Evolutionary conservation across 2,888 invertebrate species (phyloP), one percentile per base, ranked within the genome.

Genomic region (Sphaeridia pumilis): DNA sequence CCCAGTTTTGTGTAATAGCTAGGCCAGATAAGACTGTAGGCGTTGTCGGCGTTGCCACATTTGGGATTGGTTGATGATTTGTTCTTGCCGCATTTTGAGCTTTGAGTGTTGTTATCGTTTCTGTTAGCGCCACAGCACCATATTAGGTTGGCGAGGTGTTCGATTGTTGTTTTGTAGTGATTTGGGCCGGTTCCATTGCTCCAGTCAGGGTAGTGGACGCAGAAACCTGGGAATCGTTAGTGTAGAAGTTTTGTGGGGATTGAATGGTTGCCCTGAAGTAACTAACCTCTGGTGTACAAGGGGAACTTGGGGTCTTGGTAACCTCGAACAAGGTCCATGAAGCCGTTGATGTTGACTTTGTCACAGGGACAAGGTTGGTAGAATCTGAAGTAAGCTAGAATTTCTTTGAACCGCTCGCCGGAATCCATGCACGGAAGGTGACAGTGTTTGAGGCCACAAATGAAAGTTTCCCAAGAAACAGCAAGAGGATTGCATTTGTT

Each of bases 41-140:
- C 61, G 50, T 65, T 61, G 2, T 58, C 60, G 46, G 60, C 58
- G 51, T 59, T 57, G 2, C 62, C 62, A n/a, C n/a, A n/a, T 38
- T 60, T 59, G n/a, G n/a, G n/a, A n/a, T n/a, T n/a, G n/a, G n/a
- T n/a, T n/a, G n/a, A n/a, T n/a, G n/a, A n/a, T n/a, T n/a, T n/a
- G n/a, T n/a, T n/a, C n/a, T n/a, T n/a, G n/a, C n/a, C n/a, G n/a
- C n/a, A n/a, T n/a, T n/a, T n/a, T n/a, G n/a, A n/a, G n/a, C n/a
- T n/a, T n/a, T n/a, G n/a, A n/a, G n/a, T n/a, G n/a, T n/a, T n/a
- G n/a, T n/a, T n/a, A n/a, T n/a, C n/a, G n/a, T n/a, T n/a, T n/a
- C n/a, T n/a, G n/a, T n/a, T n/a, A n/a, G n/a, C n/a, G n/a, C n/a
- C n/a, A n/a, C n/a, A n/a, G n/a, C n/a, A n/a, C n/a, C n/a, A n/a